phyloP scores from a whole-genome alignment of 2,888 invertebrate species.

The Brassicogethes aeneus region DNA sequence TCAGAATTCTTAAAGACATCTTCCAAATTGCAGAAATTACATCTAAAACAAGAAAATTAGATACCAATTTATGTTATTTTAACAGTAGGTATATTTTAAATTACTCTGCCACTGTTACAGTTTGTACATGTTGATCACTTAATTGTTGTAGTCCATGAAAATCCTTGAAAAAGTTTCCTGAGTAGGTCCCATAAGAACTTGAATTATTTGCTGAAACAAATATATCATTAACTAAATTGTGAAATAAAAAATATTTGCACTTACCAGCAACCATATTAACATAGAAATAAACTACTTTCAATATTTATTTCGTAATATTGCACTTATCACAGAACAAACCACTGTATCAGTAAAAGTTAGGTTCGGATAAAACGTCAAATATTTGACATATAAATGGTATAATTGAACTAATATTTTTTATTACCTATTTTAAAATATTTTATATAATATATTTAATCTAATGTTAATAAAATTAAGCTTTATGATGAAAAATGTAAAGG shows the following conservation, averaged over 20 bases:
- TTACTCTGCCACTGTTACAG: conserved; percentile 17
- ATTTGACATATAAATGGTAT: not conserved
- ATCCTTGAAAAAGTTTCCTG: conserved; percentile 24
- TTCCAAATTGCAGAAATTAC: conserved; percentile 22
- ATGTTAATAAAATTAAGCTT: too few relatives aligned
- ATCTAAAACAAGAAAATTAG: conserved; percentile 12
- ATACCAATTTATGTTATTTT: not conserved
- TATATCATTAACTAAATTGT: too few relatives aligned
- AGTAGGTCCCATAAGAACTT: too few relatives aligned
- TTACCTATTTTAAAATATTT: too few relatives aligned
- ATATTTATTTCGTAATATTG: too few relatives aligned
- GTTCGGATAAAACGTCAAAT: not conserved
- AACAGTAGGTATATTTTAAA: conserved; percentile 1
- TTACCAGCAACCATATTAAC: too few relatives aligned
- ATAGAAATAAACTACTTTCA: too few relatives aligned
- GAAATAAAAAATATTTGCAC: too few relatives aligned
- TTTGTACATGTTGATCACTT: not conserved
- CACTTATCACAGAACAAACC: not conserved
- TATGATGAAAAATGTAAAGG: too few relatives aligned
- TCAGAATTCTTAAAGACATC: conserved; percentile 20
- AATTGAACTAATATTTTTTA: too few relatives aligned
- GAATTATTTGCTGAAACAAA: too few relatives aligned
- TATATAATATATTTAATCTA: too few relatives aligned
- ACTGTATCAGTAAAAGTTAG: not conserved
- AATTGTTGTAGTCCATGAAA: conserved; percentile 25